A percentile compares a stretch with the other conserved stretches of the same genome.
Conservation (phyloP, 2,797 vertebrate genomes). For the Carapus acus region DNA sequence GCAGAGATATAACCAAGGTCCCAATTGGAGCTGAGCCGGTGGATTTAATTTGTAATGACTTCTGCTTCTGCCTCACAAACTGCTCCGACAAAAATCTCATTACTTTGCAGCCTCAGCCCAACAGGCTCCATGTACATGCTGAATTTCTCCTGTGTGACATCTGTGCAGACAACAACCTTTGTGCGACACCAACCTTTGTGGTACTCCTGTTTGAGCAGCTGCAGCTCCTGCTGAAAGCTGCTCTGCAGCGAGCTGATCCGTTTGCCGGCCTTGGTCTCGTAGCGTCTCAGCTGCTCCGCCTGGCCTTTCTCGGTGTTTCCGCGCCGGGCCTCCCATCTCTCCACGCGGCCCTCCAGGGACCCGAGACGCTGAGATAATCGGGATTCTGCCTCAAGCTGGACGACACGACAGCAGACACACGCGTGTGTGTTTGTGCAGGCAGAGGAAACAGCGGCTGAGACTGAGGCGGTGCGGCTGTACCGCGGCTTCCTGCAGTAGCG, state of each 20-base stretch:
- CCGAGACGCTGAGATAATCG: conserved; percentile 59
- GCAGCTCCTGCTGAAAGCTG: conserved; percentile 71
- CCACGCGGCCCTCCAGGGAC: conserved; percentile 61
- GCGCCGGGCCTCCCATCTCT: conserved; percentile 55
- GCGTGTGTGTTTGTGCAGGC: no score
- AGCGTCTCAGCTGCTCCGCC: conserved; percentile 55
- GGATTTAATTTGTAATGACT: no score
- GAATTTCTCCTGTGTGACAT: no score
- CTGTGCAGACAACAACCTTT: no score
- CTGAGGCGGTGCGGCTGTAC: conserved; percentile 61
- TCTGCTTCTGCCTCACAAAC: no score
- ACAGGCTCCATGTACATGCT: no score
- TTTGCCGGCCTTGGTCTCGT: conserved; percentile 63
- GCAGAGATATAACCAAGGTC: no score
- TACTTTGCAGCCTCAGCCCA: no score
- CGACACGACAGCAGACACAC: conserved; percentile 2
- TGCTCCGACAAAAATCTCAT: no score
- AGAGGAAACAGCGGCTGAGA: no score
- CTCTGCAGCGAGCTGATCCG: conserved; percentile 70
- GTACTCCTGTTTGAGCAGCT: conserved; percentile 78
- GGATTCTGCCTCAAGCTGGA: conserved; percentile 66
- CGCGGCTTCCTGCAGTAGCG: conserved; percentile 61
- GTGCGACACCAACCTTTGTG: conserved; percentile 77
- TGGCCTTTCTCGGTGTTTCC: conserved; percentile 37
- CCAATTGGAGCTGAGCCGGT: no score